Evolutionary conservation across 2,888 invertebrate species (phyloP).

Genomic region (Diarsia mendica): DNA sequence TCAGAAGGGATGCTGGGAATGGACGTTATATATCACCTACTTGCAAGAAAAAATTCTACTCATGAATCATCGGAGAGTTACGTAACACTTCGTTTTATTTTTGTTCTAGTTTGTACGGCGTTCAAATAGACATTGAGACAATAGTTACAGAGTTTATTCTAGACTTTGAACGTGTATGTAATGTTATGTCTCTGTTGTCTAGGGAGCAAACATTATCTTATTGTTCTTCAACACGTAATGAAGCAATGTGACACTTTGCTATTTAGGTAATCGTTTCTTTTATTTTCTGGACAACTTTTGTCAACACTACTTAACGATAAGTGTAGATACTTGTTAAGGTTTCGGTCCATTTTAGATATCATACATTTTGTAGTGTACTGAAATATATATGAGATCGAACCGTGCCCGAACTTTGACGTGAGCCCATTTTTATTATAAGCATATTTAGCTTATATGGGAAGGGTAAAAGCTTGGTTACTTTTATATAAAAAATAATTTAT

Average conservation of each 20-base stretch:
- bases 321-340: constrained; percentile 21
- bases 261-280: background rate
- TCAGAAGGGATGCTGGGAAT: constrained; percentile 68
- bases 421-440: constrained; percentile 2
- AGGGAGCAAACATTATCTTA: constrained; percentile 11
- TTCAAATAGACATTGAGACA: constrained; percentile 25
- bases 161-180: constrained; percentile 26
- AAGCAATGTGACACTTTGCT: constrained; percentile 12
- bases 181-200: constrained; percentile 31
- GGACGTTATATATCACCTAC: constrained; percentile 71
- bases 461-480: constrained; percentile 20
- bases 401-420: constrained; percentile 10
- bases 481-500: constrained; percentile 13
- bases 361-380: constrained; percentile 27
- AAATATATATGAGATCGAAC: constrained; percentile 41
- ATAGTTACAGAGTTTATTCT: constrained; percentile 42
- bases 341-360: constrained; percentile 20
- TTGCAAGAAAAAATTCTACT: constrained; percentile 68
- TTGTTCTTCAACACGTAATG: constrained; percentile 8
- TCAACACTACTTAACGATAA: constrained; percentile 30
- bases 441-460: constrained; percentile 18
- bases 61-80: constrained; percentile 68
- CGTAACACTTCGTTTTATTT: constrained; percentile 33
- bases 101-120: constrained; percentile 29
- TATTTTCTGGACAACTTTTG: background rate